A percentile compares a stretch with the other conserved stretches of the same genome.
These are phyloP conservation scores for Melipona quadrifasciata DNA, from an alignment of 1,140 invertebrate genomes.

Conservation along the genomic window DNA sequence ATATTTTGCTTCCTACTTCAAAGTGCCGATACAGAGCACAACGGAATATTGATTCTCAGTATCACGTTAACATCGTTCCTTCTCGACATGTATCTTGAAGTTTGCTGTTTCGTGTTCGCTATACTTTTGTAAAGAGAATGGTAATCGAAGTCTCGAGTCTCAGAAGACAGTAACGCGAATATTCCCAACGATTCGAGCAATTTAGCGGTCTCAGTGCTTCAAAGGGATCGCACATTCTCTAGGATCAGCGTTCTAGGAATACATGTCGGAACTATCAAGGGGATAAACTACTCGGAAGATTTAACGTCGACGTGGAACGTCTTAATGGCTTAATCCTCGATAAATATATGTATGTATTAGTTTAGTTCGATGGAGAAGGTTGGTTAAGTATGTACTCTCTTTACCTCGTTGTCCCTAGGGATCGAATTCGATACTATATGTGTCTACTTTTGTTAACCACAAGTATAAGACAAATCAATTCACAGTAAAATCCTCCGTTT, in stretches of 20 bases:
- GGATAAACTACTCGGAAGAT: conserved; percentile 35
- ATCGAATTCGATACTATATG: background rate
- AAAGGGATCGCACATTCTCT: conserved; percentile 50
- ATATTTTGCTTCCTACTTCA: background rate
- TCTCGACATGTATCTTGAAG: no score
- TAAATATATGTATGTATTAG: conserved; percentile 65
- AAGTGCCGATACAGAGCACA: background rate
- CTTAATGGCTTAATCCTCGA: conserved; percentile 61
- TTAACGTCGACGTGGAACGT: conserved; percentile 45
- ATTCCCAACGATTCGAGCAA: conserved; percentile 45
- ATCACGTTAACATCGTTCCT: background rate
- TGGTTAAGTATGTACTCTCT: no score
- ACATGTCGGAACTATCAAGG: conserved; percentile 38
- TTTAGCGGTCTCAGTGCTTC: conserved; percentile 59
- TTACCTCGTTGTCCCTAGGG: no score
- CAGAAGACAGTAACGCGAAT: conserved; percentile 43
- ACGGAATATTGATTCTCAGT: background rate
- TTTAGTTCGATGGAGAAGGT: conserved; percentile 21
- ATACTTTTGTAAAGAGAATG: background rate
- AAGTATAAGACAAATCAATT: background rate
- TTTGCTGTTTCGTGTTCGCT: no score
- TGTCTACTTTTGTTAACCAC: no score
- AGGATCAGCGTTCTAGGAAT: conserved; percentile 11
- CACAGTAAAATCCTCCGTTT: background rate
- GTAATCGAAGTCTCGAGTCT: background rate